Evolutionary conservation across 2,797 vertebrate species (phyloP), one percentile per base, ranked within the genome.

Genomic region (Schizopygopsis pylzovi): DNA sequence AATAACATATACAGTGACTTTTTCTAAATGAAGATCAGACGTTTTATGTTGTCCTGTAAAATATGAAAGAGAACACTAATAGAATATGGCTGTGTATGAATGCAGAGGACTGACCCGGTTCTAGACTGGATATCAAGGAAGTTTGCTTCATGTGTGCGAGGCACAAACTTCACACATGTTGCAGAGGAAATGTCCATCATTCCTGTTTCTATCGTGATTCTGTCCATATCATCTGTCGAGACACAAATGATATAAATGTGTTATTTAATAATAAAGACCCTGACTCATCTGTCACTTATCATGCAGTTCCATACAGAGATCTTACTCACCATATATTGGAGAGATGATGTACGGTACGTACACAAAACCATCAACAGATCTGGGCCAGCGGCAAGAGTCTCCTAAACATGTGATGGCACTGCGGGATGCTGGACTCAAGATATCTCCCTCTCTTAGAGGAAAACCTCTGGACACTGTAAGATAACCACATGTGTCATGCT

Each of bases 351-450:
- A 97, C 0, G 97, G 96, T 1, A 97, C 86, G 12, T 95, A 96
- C 83, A 97, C 96, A 83, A 95, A 95, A 80, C 96, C 97, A 79
- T 97, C 95, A 0, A 95, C 92, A 11, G 97, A 94, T 90, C 95
- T 96, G 6, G 95, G 95, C 97, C 97, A 97, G 15, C 94, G 90
- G 89, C 96, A 97, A 0, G 91, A 49, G 11, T 95, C 95, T 13
- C 88, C 92, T 0, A 93, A 89, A 78, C 97, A 98, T 70, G 88
- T 91, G 73, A 97, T 95, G 73, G 95, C 95, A 80, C 96, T 97
- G 71, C 93, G 93, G 15, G 90, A 16, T 8, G 89, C 92, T 7
- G 84, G 92, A 52, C 80, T 93, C 67, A 93, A 94, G 49, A 97
- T 97, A 87, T 97, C 96, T 67, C 96, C 97, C 2, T 97, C 96